Base-by-base conservation (phyloP, 2,888 invertebrate genomes). In the Orthosia cruda region DNA sequence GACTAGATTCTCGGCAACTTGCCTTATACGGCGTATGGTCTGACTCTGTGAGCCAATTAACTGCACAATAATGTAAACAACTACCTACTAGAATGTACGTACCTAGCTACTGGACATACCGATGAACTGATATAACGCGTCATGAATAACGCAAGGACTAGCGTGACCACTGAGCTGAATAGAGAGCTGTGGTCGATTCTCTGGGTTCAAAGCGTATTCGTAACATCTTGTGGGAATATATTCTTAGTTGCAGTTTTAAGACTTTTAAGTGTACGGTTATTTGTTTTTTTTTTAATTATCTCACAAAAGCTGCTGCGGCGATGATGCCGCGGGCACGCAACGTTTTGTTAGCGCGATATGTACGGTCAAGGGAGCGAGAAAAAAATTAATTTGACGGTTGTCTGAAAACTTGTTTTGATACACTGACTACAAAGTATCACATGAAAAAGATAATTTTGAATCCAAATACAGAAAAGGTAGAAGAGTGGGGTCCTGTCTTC, bases 1-100 rank as follows among this genome's bases (percentile, higher is more conserved):
- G 89, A 91, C 93, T 92, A 92, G 92, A 93, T 93, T 94, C 93
- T 92, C 89, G 89, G 85, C 92, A 93, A 93, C 91, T 88, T 93
- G 88, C 94, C 94, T 87, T 94, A 92, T 90, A 93, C 87, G 93
- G 93, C 75, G 87, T 89, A 92, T 90, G 90, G 90, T 89, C 90
- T 85, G 93, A 91, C 92, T 92, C 83, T 86, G 84, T 88, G 90
- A 90, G 91, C 92, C 92, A 93, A 94, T 93, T 93, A 94, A 91
- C 89, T 91, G 83, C 87, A 91, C 88, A 91, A 89, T 91, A 90
- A 90, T 89, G 89, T 91, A 89, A 92, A 92, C 89, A 89, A 89
- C 85, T 87, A 89, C 80, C 86, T 88, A 88, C 87, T 83, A 80
- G 76, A 75, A 80, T 71, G 72, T 70, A 80, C 77, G 74, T 76